Base-by-base conservation (phyloP, 2,888 invertebrate species). In the Vandiemenella viatica region DNA sequence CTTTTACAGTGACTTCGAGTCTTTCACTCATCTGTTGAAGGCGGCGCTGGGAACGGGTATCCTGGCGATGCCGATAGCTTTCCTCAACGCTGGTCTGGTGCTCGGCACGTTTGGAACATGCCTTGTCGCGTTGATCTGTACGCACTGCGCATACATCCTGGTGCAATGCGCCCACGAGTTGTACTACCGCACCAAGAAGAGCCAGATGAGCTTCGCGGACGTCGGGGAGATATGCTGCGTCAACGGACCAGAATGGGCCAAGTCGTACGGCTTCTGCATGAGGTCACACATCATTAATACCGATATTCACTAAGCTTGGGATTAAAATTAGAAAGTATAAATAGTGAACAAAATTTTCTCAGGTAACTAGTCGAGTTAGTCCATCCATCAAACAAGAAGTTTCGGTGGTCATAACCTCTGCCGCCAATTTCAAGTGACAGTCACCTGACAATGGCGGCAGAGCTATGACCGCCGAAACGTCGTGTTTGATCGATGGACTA, bases 11-110 rank as follows among this genome's bases (percentile, higher is more conserved):
- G 87, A 91, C 68, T 78, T 79, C 69, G 89, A 90, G 64, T 91
- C 92, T 0, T 71, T 95, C 58, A 90, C 91, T 57, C 93, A 96
- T 73, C 74, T 97, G 55, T 71, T 96, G 59, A 97, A 96, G 68
- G 95, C 93, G 5, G 92, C 93, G 26, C 76, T 97, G 49, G 96
- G 97, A 21, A 95, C 95, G 7, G 97, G 97, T 43, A 92, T 97
- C 62, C 73, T 97, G 56, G 77, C 95, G 1, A 90, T 97, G 87
- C 96, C 96, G 0, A 75, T 79, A 50, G 96, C 95, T 10, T 90
- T 96, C 65, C 81, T 79, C 65, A 78, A 82, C 63, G 79, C 91
- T 6, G 97, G 97, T 37, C 71, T 96, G 37, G 69, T 84, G 53
- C 73, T 86, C 53, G 95, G 96, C 44, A 76, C 91, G 54, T 71